A percentile compares a stretch with the other conserved stretches of the same genome.
These are phyloP conservation scores for Leucopternis melanops DNA, from an alignment of 2,113 vertebrate species.

Conservation along the genomic window DNA sequence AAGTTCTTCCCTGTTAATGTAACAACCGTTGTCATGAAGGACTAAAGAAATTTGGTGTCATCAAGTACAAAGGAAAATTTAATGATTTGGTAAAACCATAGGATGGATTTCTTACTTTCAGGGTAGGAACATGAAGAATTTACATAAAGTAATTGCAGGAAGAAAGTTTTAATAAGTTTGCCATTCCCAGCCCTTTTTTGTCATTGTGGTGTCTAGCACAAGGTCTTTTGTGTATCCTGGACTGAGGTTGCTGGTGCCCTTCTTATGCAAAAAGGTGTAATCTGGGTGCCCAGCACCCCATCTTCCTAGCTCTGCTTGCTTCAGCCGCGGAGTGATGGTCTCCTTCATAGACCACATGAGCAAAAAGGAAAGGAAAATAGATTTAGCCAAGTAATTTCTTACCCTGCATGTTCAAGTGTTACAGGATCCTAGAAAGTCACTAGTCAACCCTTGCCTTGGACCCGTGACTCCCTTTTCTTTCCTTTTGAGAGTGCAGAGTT, in stretches of 20 bases:
- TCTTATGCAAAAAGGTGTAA: background rate
- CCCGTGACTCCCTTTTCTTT: background rate
- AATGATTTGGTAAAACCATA: background rate
- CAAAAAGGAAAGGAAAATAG: background rate
- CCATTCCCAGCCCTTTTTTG: background rate
- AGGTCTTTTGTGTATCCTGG: background rate
- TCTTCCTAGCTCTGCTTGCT: background rate
- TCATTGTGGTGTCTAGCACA: background rate
- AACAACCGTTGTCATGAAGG: background rate
- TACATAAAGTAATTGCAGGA: conserved; percentile 25
- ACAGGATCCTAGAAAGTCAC: background rate
- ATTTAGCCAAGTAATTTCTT: background rate
- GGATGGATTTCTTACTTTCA: background rate
- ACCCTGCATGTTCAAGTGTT: background rate
- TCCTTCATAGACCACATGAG: background rate
- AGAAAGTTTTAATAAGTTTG: conserved; percentile 11
- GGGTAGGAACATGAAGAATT: background rate
- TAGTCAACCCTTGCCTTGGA: background rate
- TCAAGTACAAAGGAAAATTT: background rate
- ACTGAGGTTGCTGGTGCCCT: background rate
- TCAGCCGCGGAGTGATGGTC: background rate
- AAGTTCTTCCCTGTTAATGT: background rate
- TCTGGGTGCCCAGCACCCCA: background rate
- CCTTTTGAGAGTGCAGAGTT: background rate
- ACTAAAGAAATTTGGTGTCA: background rate